phyloP scores from a whole-genome alignment of 2,888 invertebrate genomes.

The Thelaira solivaga region DNA sequence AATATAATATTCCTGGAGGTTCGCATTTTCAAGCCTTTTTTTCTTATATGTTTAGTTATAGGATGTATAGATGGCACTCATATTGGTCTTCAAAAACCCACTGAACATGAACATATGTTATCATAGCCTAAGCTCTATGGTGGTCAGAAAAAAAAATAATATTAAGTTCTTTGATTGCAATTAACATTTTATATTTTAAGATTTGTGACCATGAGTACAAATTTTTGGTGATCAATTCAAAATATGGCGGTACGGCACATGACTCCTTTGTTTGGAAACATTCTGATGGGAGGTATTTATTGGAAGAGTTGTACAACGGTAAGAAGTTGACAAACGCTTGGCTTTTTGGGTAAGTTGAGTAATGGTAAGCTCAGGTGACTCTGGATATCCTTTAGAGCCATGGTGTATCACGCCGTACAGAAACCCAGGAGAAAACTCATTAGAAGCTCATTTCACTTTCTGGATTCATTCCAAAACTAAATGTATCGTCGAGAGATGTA shows the following conservation, averaged over 20 bases:
- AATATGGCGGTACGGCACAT: neutral
- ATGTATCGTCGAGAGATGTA: conserved; percentile 36
- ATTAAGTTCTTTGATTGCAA: neutral
- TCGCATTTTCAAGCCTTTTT: neutral
- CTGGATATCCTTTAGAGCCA: neutral
- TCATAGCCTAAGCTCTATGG: neutral
- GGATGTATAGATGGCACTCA: neutral
- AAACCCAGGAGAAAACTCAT: conserved; percentile 20
- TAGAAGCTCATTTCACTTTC: conserved; percentile 28
- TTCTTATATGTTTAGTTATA: neutral
- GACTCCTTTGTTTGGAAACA: neutral
- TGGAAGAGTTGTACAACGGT: neutral
- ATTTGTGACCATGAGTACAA: neutral
- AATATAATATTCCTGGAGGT: neutral
- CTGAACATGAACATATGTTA: neutral
- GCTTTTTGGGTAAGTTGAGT: neutral
- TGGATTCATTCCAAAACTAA: conserved; percentile 36
- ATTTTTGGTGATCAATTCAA: neutral
- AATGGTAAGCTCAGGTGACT: too few relatives aligned
- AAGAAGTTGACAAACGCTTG: neutral
- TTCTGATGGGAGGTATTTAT: neutral
- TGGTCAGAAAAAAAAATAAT: neutral
- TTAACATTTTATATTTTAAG: neutral
- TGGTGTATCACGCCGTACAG: neutral
- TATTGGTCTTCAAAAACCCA: neutral